Evolutionary conservation across 1,140 invertebrate species (phyloP).

Genomic region (Trichomalopsis sarcophagae): DNA sequence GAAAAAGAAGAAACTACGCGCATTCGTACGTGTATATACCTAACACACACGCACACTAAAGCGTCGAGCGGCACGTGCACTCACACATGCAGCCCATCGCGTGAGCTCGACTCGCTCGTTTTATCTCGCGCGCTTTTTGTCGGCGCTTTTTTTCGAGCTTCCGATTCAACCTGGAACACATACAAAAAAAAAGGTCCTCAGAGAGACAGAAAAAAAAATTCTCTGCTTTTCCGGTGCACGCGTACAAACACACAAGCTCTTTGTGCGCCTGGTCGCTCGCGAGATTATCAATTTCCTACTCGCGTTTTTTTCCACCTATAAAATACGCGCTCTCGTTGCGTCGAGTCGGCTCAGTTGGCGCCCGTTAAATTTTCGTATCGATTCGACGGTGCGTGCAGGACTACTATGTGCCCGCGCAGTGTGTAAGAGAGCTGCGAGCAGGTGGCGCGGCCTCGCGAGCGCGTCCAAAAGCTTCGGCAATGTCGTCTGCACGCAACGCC

Average conservation of each 20-base stretch:
- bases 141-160: neutral
- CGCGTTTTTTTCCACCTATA: neutral
- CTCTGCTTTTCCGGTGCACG: constrained; percentile 18
- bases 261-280: constrained; percentile 7
- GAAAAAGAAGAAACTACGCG: constrained; percentile 10
- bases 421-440: constrained; percentile 31
- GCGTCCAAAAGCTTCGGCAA: constrained; percentile 58
- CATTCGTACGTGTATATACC: constrained; percentile 15
- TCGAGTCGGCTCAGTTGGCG: neutral
- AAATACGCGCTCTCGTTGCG: neutral
- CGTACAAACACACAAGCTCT: constrained; percentile 55
- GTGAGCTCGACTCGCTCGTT: neutral
- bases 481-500: constrained; percentile 34
- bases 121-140: neutral
- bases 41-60: constrained; percentile 43
- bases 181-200: neutral
- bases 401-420: neutral
- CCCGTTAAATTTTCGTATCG: constrained; percentile 56
- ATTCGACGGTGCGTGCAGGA: constrained; percentile 58
- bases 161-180: neutral
- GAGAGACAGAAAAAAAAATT: neutral
- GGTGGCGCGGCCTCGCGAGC: constrained; percentile 62
- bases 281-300: constrained; percentile 40
- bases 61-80: constrained; percentile 62
- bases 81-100: constrained; percentile 51